These are phyloP conservation scores for Conus canariensis DNA, from an alignment of 2,888 invertebrate species.

Conservation along the genomic window DNA sequence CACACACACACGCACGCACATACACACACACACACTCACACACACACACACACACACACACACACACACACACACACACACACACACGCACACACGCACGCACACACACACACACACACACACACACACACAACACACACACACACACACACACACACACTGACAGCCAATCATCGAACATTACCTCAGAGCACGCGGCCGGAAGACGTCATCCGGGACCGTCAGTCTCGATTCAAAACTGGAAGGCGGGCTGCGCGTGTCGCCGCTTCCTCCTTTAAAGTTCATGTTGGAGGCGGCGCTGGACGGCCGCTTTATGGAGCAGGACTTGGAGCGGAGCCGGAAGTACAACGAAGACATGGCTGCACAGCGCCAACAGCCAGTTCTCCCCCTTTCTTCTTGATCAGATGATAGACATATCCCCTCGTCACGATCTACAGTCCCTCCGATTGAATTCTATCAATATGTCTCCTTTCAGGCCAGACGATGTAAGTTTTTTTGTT, in stretches of 20 bases:
- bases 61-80: background rate
- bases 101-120: background rate
- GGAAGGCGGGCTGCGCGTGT: conserved; percentile 36
- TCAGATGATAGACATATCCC: no score
- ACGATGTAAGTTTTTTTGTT: no score
- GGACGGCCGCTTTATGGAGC: conserved; percentile 42
- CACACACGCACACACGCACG: background rate
- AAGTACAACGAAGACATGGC: conserved; percentile 47
- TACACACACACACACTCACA: background rate
- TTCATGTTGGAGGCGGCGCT: background rate
- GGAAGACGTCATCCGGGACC: conserved; percentile 43
- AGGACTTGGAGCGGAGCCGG: conserved; percentile 51
- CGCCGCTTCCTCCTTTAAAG: conserved; percentile 2
- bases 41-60: background rate
- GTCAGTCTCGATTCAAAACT: conserved; percentile 42
- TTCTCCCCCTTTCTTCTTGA: background rate
- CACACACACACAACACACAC: background rate
- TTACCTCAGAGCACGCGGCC: conserved; percentile 44
- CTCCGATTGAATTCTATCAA: no score
- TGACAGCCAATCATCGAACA: background rate
- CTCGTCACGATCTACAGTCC: no score
- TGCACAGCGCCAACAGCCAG: background rate
- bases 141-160: conserved; percentile 4
- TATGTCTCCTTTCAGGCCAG: no score
- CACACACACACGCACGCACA: no score